These are phyloP conservation scores for Drosophila virilis DNA, from an alignment of 1,140 invertebrate species.

Conservation along the genomic window DNA sequence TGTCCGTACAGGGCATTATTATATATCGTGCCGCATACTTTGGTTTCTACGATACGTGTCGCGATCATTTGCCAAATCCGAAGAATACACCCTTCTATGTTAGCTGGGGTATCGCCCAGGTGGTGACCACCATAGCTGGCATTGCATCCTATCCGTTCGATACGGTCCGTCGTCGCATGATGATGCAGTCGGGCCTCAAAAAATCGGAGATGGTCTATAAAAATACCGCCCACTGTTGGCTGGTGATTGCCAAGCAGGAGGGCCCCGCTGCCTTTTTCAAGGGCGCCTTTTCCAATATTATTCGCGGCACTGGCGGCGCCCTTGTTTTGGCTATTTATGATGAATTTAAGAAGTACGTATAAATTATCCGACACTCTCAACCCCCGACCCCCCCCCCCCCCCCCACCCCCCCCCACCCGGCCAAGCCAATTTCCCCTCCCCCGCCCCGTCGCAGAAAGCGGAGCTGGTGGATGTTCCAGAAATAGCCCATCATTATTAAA, in stretches of 20 bases:
- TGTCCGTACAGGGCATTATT: slow-evolving; percentile 95
- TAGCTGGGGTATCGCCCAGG: slow-evolving; percentile 85
- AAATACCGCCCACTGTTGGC: slow-evolving; percentile 91
- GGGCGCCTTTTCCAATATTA: slow-evolving; percentile 91
- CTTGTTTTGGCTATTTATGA: slow-evolving; percentile 92
- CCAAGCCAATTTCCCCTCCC: too few species aligned
- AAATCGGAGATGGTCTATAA: slow-evolving; percentile 91
- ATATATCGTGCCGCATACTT: slow-evolving; percentile 96
- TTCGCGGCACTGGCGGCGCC: slow-evolving; percentile 91
- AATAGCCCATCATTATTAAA: too few species aligned
- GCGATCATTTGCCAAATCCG: slow-evolving; percentile 92
- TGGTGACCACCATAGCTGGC: slow-evolving; percentile 93
- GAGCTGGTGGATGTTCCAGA: too few species aligned
- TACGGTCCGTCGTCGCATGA: slow-evolving; percentile 96
- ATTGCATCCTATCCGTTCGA: slow-evolving; percentile 97
- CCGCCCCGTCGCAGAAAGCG: too few species aligned
- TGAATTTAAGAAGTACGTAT: slow-evolving; percentile 87
- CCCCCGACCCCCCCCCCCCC: not conserved
- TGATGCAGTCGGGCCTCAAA: slow-evolving; percentile 93
- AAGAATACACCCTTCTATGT: slow-evolving; percentile 90
- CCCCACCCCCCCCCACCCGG: not conserved
- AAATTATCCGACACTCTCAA: not conserved
- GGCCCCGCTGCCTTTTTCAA: slow-evolving; percentile 91
- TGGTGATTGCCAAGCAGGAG: slow-evolving; percentile 89
- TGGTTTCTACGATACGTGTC: slow-evolving; percentile 91